Base-by-base conservation (phyloP, 2,888 invertebrate genomes). In the Schrankia costaestrigalis region DNA sequence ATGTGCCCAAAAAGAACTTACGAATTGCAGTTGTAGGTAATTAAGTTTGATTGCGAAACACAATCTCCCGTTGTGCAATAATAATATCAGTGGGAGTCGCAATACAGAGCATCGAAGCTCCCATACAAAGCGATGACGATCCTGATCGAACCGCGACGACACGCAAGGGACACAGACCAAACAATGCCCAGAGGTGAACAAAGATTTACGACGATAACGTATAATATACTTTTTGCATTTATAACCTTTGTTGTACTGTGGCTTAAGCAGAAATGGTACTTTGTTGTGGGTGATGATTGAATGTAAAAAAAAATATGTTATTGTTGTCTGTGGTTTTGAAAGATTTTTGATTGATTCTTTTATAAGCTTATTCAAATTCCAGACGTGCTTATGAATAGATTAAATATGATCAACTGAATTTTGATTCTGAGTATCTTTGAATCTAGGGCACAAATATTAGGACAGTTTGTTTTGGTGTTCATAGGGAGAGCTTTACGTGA, bases 141-240 rank as follows among this genome's bases (percentile, higher is more conserved):
- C 58, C 59, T 39, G 42, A 52, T 61, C 49, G 62, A 41, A 56
- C 50, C 55, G 51, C 63, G 59, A 66, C 67, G 61, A 72, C 75
- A 74, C 70, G 66, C 67, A 71, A 49, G 57, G 59, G 57, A 63
- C 62, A 60, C 54, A 64, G 65, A 65, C 46, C 54, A 64, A n/a
- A 55, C 54, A 50, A 52, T 39, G 43, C 50, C 45, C 56, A 62
- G 62, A 63, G 60, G 62, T 49, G 51, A 41, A 48, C 41, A 26
- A 21, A 42, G 41, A 56, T 58, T 56, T 59, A 56, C 52, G 56
- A 48, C 26, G 35, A 34, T 53, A 52, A 60, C 55, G 47, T 56
- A 62, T 59, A n/a, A n/a, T n/a, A 26, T 35, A 27, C 28, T 41
- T 48, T 48, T 63, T 57, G 61, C 46, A 36, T 49, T 57, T 54